These are phyloP conservation scores for Sialis fuliginosa DNA, from an alignment of 2,888 invertebrate species.

Conservation along the genomic window DNA sequence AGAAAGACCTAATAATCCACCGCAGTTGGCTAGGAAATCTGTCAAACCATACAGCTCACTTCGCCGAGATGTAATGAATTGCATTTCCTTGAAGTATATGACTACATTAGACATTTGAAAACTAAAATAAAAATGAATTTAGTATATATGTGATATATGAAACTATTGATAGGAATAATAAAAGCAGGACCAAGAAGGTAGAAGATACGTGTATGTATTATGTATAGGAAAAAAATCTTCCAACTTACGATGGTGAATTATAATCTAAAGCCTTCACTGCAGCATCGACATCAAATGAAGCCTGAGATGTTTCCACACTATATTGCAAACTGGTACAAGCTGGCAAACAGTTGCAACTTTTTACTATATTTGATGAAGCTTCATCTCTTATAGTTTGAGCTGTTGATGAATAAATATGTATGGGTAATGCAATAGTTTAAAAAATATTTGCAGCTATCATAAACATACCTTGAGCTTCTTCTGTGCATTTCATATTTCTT, in stretches of 20 bases:
- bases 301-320: constrained; percentile 15
- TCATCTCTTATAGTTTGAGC: neutral
- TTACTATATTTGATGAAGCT: neutral
- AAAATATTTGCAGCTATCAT: neutral
- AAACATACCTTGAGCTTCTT: constrained; percentile 19
- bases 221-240: too few relatives aligned
- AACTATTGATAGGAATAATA: too few relatives aligned
- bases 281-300: constrained; percentile 2
- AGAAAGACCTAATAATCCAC: constrained; percentile 39
- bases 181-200: too few relatives aligned
- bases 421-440: neutral
- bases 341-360: constrained; percentile 14
- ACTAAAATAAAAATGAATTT: constrained; percentile 4
- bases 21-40: constrained; percentile 52
- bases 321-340: constrained; percentile 15
- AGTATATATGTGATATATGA: too few relatives aligned
- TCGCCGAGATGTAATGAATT: constrained; percentile 13
- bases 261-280: too few relatives aligned
- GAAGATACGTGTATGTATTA: too few relatives aligned
- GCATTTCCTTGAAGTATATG: constrained; percentile 14
- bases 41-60: constrained; percentile 18
- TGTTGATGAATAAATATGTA: neutral
- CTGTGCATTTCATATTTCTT: constrained; percentile 19
- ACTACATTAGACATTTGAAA: constrained; percentile 9
- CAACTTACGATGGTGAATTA: too few relatives aligned